Conservation (phyloP, 2,888 invertebrate species). For the Achlya flavicornis region DNA sequence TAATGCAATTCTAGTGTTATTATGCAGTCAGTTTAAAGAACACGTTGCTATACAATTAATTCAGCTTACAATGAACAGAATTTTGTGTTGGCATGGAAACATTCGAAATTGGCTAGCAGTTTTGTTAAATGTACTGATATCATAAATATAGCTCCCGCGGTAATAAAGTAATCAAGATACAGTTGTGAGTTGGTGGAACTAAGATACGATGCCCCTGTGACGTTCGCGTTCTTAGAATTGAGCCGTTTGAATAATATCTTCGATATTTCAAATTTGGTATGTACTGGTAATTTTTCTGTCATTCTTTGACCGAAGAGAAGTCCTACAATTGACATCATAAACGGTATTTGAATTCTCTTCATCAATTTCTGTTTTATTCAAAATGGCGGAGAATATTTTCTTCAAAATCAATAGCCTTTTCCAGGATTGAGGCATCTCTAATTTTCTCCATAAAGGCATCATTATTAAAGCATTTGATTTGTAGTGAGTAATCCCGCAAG, state of each 20-base stretch:
- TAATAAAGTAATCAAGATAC: slow-evolving; percentile 2
- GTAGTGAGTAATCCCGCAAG: too few species aligned
- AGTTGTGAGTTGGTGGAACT: not conserved
- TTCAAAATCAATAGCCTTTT: too few species aligned
- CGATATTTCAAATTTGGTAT: too few species aligned
- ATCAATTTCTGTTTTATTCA: too few species aligned
- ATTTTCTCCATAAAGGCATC: too few species aligned
- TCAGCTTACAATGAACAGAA: not conserved
- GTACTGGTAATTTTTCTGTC: too few species aligned
- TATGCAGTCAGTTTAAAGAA: not conserved
- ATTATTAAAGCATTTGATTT: too few species aligned
- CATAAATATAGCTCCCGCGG: not conserved
- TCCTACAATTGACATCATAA: too few species aligned
- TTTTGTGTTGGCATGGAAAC: not conserved
- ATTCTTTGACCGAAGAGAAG: too few species aligned
- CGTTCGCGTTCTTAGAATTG: not conserved
- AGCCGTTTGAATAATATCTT: not conserved
- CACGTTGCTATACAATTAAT: not conserved
- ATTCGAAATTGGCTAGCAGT: not conserved
- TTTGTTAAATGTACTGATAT: not conserved
- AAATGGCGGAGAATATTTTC: too few species aligned
- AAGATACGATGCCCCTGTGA: not conserved
- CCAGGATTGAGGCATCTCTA: too few species aligned
- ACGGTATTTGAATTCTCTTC: too few species aligned
- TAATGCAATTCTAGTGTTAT: not conserved